Conservation (phyloP, 2,797 vertebrate genomes). For the Mastacembelus armatus region DNA sequence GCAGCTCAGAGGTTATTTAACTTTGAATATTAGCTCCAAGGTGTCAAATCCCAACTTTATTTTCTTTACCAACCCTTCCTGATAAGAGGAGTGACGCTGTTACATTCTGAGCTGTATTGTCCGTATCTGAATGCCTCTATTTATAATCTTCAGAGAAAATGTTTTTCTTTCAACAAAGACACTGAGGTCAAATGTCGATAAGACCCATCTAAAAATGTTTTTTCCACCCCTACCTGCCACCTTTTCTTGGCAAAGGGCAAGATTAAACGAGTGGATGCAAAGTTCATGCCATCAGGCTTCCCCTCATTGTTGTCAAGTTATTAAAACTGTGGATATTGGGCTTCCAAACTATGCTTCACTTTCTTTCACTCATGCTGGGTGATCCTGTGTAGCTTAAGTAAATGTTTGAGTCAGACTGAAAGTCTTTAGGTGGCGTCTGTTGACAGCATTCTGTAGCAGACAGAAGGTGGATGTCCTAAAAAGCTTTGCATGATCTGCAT, state of each 20-base stretch:
- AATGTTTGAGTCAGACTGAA: background rate
- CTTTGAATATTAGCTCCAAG: background rate
- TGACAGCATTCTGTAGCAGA: constrained; percentile 8
- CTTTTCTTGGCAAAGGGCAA: constrained; percentile 36
- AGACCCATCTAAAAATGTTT: constrained; percentile 47
- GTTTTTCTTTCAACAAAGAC: constrained; percentile 49
- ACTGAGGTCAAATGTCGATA: constrained; percentile 60
- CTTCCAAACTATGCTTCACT: background rate
- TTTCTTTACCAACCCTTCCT: background rate
- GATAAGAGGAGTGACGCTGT: constrained; percentile 36
- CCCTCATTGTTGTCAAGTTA: constrained; percentile 5
- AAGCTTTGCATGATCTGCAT: constrained; percentile 18
- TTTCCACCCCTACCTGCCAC: constrained; percentile 35
- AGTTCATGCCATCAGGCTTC: constrained; percentile 21
- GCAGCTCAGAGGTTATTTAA: background rate
- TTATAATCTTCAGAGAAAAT: constrained; percentile 35
- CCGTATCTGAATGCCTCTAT: constrained; percentile 7
- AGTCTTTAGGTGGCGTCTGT: constrained; percentile 15
- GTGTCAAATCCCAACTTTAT: background rate
- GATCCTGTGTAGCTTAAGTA: background rate
- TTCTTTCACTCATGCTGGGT: background rate
- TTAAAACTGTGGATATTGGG: background rate
- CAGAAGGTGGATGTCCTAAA: constrained; percentile 23
- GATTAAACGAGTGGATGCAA: constrained; percentile 30
- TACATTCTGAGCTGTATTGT: constrained; percentile 18